phyloP scores from a whole-genome alignment of 2,888 invertebrate species.

The Drosophila nr. medialis region DNA sequence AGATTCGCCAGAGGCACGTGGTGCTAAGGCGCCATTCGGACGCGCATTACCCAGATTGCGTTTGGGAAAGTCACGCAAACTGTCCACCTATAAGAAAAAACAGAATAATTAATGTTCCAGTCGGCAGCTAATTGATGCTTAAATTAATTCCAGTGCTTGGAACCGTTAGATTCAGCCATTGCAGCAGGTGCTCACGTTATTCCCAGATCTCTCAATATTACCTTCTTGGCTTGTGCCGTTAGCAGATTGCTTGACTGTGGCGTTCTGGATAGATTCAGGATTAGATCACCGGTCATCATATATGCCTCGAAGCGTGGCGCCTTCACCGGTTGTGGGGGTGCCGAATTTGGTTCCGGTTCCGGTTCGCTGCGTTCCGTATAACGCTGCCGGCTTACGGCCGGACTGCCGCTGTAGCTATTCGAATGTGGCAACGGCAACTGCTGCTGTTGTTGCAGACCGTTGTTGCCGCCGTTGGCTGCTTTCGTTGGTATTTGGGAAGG shows the following conservation, averaged over 20 bases:
- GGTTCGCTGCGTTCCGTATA: slow-evolving; percentile 46
- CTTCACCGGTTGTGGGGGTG: slow-evolving; percentile 83
- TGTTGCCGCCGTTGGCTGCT: slow-evolving; percentile 71
- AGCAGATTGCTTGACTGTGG: slow-evolving; percentile 88
- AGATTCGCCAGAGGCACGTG: slow-evolving; percentile 85
- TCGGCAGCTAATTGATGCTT: neutral
- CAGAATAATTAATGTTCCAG: neutral
- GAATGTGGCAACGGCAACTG: slow-evolving; percentile 72
- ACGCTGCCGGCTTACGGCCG: slow-evolving; percentile 64
- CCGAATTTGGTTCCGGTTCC: slow-evolving; percentile 80
- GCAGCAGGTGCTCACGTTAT: neutral
- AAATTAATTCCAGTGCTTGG: neutral
- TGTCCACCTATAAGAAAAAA: slow-evolving; percentile 80
- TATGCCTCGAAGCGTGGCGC: slow-evolving; percentile 93
- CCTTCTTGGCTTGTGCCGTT: slow-evolving; percentile 85
- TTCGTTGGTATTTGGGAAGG: slow-evolving; percentile 84
- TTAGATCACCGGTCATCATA: slow-evolving; percentile 99
- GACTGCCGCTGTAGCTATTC: slow-evolving; percentile 78
- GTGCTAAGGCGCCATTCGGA: slow-evolving; percentile 84
- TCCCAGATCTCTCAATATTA: slow-evolving; percentile 39
- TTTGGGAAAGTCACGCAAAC: slow-evolving; percentile 84
- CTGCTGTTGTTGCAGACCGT: slow-evolving; percentile 35
- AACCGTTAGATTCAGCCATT: neutral
- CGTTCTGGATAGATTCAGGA: slow-evolving; percentile 95
- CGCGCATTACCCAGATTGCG: slow-evolving; percentile 72